Evolutionary conservation across 2,113 vertebrate species (phyloP), one percentile per base, ranked within the genome.

Genomic region (Nibea coibor): DNA sequence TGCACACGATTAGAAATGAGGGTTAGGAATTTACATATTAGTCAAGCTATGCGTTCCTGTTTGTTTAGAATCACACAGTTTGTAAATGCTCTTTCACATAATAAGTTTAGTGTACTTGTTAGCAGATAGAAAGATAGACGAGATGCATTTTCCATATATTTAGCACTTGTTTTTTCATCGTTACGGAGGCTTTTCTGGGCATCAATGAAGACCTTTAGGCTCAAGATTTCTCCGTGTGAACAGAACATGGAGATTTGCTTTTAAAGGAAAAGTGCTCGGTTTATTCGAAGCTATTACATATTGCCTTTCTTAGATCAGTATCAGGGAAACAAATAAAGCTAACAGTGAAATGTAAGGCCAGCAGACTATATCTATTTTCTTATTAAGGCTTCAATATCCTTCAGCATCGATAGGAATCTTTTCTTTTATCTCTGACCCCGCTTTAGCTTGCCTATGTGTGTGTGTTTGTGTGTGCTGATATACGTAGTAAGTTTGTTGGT

Each of bases 311-410:
- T 80, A 81, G 91, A 94, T 93, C 19, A 0, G n/a, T 90, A 93
- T 93, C 93, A 75, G 68, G 14, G 90, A 93, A 93, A 90, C 86
- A 92, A 95, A 93, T 93, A 93, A 94, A 93, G 87, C 85, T 82
- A 93, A 92, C 85, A 80, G 83, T 86, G 85, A 91, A 87, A 92
- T 75, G 76, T 86, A 90, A 88, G 88, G 87, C 87, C 83, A 86
- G 83, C 58, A 86, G 75, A 87, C 87, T 91, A 78, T 93, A 92
- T 94, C 87, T 91, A 84, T 92, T 90, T 93, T 94, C 91, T 90
- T 93, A 93, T 95, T 94, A 92, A 91, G 91, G 81, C 89, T 94
- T 93, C 94, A 94, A 95, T 94, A 94, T 94, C 94, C 93, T 94
- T 93, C 66, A 88, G 89, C 85, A 83, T 73, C 2, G 94, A 94